phyloP scores from a whole-genome alignment of 1,140 invertebrate species.

The Pachyrhynchus sulphureomaculatus region DNA sequence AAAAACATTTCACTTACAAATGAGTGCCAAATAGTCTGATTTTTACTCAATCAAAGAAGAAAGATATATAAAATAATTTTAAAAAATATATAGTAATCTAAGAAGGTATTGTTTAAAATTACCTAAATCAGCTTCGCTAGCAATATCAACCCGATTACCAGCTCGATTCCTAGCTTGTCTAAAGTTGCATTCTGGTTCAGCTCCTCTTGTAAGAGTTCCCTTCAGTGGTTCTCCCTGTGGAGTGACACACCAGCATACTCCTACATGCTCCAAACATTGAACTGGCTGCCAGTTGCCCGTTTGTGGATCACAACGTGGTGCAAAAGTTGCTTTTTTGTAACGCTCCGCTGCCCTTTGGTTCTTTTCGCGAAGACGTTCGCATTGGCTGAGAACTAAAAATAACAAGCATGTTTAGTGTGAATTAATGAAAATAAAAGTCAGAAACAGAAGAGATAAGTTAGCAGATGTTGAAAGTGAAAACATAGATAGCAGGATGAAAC shows the following conservation, averaged over 20 bases:
- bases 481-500: too few relatives aligned
- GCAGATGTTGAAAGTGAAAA: too few relatives aligned
- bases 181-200: conserved; percentile 73
- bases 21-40: too few relatives aligned
- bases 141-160: conserved; percentile 47
- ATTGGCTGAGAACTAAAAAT: conserved; percentile 69
- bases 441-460: too few relatives aligned
- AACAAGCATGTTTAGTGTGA: too few relatives aligned
- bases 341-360: conserved; percentile 68
- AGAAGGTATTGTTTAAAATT: too few relatives aligned
- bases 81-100: too few relatives aligned
- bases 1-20: too few relatives aligned
- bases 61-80: background rate
- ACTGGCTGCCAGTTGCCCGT: conserved; percentile 77
- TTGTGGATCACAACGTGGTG: conserved; percentile 69
- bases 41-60: too few relatives aligned
- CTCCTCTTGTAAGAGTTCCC: conserved; percentile 71
- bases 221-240: conserved; percentile 76
- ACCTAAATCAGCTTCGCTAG: conserved; percentile 48
- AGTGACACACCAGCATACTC: conserved; percentile 84
- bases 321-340: conserved; percentile 70
- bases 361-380: conserved; percentile 74
- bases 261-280: conserved; percentile 78
- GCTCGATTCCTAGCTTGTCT: conserved; percentile 65
- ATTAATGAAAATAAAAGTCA: too few relatives aligned